Base-by-base conservation (phyloP, 2,797 vertebrate species). In the Melopsittacus undulatus region DNA sequence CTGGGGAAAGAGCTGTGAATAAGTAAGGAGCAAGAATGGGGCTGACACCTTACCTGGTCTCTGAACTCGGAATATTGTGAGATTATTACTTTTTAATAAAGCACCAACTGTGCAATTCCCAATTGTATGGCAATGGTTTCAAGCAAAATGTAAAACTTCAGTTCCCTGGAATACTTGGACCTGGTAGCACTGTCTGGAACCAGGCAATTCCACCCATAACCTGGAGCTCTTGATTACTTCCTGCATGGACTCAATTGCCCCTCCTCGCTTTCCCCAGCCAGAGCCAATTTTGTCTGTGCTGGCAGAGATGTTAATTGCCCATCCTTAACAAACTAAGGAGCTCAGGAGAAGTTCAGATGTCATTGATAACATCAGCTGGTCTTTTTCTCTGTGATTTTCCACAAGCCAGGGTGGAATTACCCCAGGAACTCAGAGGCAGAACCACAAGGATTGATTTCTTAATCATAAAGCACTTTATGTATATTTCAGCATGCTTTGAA, bases 381-480 rank as follows among this genome's bases (percentile, higher is more conserved):
- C 14, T 40, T 79, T 78, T 80, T 54, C 72, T 10, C 5, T 0
- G 5, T 83, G 59, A 32, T 91, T 77, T 91, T 82, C 79, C 46
- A 92, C 87, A 95, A 81, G 43, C 29, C 48, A 20, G 24, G 12
- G 21, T 82, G 85, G 45, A 83, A 93, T 66, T 51, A 94, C 38
- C 49, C 32, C 27, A 45, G 49, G 36, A n/a, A 26, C 67, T 46
- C 54, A 34, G 48, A 67, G 77, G 45, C 27, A 48, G 42, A 88
- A 90, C 83, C 52, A 92, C 83, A 73, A 48, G 70, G 69, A 93
- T 29, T 86, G 24, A 95, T 90, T 94, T 90, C 86, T 96, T 81
- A 61, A 92, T 46, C 14, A 22, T 81, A 88, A 92, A 80, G 82
- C 43, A 59, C 84, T 87, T 89, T 89, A 77, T 45, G 63, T 63